Conservation (phyloP, 2,797 vertebrate genomes). For the Acomys russatus region DNA sequence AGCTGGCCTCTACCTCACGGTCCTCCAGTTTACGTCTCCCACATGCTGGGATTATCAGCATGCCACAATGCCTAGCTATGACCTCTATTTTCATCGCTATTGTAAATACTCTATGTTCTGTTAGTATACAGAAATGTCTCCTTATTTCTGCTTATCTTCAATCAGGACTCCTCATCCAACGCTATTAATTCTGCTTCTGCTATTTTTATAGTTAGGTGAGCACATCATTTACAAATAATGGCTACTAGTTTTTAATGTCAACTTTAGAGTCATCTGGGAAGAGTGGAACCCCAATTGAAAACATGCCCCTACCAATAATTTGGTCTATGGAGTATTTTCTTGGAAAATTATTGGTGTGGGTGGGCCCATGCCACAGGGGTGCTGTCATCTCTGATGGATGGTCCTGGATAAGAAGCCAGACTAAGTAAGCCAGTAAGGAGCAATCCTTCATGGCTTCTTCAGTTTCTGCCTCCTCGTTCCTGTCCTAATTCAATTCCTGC, state of each 20-base stretch:
- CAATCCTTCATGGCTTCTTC: neutral
- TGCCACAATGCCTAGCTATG: neutral
- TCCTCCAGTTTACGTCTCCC: neutral
- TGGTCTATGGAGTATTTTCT: neutral
- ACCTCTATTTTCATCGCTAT: neutral
- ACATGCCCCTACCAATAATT: neutral
- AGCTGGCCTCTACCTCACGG: neutral
- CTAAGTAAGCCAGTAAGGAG: neutral
- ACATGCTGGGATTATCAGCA: neutral
- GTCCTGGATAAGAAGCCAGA: neutral
- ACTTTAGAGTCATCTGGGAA: neutral
- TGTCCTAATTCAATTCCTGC: neutral
- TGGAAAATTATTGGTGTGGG: neutral
- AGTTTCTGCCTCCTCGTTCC: neutral
- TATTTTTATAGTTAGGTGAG: neutral
- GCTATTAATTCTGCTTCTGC: neutral
- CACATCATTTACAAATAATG: neutral
- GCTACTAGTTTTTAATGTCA: neutral
- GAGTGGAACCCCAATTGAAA: neutral
- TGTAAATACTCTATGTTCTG: neutral
- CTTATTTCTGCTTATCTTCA: neutral
- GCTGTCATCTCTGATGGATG: neutral
- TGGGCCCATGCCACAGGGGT: neutral
- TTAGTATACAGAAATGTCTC: neutral
- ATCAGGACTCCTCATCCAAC: neutral